These are phyloP conservation scores for Onychorhynchus coronatus DNA, from an alignment of 2,113 vertebrate species.

Conservation along the genomic window DNA sequence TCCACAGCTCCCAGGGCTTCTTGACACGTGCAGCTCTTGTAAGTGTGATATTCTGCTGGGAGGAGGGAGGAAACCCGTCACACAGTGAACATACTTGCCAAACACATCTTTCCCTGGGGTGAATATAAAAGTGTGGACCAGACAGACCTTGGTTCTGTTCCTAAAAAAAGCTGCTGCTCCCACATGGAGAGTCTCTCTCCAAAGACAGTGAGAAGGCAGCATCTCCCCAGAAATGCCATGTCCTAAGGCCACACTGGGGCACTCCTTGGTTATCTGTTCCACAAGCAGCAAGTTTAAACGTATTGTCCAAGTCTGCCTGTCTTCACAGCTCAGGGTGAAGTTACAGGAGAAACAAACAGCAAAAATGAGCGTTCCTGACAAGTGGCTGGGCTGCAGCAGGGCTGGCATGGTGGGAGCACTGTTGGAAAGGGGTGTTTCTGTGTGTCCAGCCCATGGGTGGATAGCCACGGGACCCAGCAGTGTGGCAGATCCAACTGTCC, in stretches of 20 bases:
- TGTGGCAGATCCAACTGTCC: not conserved
- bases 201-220: not conserved
- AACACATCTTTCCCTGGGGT: not conserved
- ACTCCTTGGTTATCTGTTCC: not conserved
- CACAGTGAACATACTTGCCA: not conserved
- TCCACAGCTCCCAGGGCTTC: not conserved
- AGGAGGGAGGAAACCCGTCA: fast-evolving
- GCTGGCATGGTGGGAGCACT: too few relatives aligned
- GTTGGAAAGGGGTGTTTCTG: not conserved
- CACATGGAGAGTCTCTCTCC: not conserved
- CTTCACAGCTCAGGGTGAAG: not conserved
- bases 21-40: not conserved
- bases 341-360: fast-evolving
- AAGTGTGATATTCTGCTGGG: not conserved
- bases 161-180: not conserved
- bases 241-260: not conserved
- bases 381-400: not conserved
- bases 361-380: fast-evolving
- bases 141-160: not conserved
- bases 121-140: not conserved
- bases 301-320: fast-evolving
- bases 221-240: not conserved
- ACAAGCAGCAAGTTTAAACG: fast-evolving
- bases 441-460: not conserved
- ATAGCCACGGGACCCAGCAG: not conserved